Evolutionary conservation across 2,888 invertebrate species (phyloP).

Genomic region (Glyphotaelius pellucidus): DNA sequence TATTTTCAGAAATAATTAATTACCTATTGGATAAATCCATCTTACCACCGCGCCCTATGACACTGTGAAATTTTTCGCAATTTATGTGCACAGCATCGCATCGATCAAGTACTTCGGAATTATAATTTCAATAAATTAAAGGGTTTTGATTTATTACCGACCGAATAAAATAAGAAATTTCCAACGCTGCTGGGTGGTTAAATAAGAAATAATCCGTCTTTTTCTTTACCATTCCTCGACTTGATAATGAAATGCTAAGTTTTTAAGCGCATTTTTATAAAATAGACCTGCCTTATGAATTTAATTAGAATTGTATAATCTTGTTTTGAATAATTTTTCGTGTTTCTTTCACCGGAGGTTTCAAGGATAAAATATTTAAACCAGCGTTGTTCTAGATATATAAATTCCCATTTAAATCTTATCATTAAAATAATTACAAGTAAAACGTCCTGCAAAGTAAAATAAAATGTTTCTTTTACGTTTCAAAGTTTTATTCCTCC

Average conservation of each 20-base stretch:
- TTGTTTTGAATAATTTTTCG: neutral
- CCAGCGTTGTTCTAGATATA: neutral
- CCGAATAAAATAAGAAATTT: constrained; percentile 11
- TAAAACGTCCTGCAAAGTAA: neutral
- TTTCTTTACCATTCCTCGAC: neutral
- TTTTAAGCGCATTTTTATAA: neutral
- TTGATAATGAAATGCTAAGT: neutral
- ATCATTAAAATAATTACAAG: neutral
- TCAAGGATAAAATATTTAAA: neutral
- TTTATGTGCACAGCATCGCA: constrained; percentile 23
- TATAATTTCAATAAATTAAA: constrained; percentile 5
- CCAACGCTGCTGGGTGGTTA: neutral
- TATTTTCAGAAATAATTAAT: neutral
- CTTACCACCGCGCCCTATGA: neutral
- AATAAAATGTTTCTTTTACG: neutral
- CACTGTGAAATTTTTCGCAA: constrained; percentile 14
- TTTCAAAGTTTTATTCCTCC: neutral
- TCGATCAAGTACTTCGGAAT: constrained; percentile 20
- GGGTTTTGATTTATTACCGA: constrained; percentile 13
- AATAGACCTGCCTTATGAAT: neutral
- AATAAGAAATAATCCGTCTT: neutral
- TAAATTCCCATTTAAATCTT: neutral
- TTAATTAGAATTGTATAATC: neutral
- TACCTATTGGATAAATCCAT: neutral
- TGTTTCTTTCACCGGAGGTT: neutral